Evolutionary conservation across 2,797 vertebrate genomes (phyloP).

Genomic region (Anguilla obscura): DNA sequence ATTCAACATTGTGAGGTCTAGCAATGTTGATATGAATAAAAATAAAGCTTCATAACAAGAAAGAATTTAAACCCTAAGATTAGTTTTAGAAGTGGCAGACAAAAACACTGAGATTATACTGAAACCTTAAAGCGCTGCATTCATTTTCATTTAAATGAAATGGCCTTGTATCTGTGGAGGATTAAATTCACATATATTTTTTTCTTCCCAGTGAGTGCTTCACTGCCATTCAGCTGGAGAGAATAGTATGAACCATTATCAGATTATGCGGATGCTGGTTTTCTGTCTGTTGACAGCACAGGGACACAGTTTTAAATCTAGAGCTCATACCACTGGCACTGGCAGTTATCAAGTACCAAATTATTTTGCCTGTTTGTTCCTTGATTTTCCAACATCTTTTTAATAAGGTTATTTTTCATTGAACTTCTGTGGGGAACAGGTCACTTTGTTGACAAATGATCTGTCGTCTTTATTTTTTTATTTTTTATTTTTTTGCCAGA

Average conservation of each 20-base stretch:
- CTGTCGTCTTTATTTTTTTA: background rate
- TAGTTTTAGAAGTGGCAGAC: background rate
- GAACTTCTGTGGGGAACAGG: background rate
- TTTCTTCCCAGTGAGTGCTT: too few relatives aligned
- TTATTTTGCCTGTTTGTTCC: background rate
- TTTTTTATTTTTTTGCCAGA: background rate
- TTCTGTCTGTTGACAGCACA: background rate
- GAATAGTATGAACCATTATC: background rate
- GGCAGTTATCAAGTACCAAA: background rate
- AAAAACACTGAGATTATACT: background rate
- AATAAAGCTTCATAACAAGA: background rate
- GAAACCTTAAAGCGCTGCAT: background rate
- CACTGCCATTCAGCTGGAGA: background rate
- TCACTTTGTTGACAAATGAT: background rate
- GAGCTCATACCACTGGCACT: background rate
- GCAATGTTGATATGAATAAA: background rate
- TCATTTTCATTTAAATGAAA: background rate
- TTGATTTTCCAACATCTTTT: background rate
- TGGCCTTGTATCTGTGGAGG: too few relatives aligned
- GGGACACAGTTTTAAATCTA: background rate
- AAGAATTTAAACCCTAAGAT: background rate
- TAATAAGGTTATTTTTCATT: slow-evolving; percentile 13
- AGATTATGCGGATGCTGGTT: background rate
- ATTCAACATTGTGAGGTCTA: background rate
- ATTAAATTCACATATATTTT: too few relatives aligned